A percentile compares a stretch with the other conserved stretches of the same genome.
Conservation (phyloP, 1,140 invertebrate species). For the Meloidogyne exigua region DNA sequence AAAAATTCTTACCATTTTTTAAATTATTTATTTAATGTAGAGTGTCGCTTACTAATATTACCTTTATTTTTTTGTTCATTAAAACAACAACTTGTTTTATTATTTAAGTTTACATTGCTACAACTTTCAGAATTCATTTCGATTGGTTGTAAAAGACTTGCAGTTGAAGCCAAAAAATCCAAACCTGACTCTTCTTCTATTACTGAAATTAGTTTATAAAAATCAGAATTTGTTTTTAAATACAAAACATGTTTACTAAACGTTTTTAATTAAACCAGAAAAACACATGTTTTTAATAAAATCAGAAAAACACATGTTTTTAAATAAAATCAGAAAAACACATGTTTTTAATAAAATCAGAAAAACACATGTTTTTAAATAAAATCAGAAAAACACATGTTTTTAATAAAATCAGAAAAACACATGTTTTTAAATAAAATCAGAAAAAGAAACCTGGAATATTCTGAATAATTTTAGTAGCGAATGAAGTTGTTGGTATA, state of each 20-base stretch:
- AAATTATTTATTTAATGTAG: neutral
- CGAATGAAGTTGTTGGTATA: neutral
- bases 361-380: too few species aligned
- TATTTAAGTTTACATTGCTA: neutral
- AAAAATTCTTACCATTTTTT: neutral
- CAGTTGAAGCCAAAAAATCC: conserved; percentile 36
- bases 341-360: too few species aligned
- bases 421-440: too few species aligned
- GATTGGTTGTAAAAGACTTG: conserved; percentile 26
- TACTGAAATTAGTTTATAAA: neutral
- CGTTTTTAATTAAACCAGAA: too few species aligned
- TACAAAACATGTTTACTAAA: too few species aligned
- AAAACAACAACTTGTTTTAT: neutral
- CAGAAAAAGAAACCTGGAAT: neutral
- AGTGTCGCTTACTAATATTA: neutral
- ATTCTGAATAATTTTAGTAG: neutral
- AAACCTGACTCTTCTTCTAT: conserved; percentile 18
- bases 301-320: too few species aligned
- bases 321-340: too few species aligned
- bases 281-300: too few species aligned
- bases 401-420: too few species aligned
- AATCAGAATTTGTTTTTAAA: neutral
- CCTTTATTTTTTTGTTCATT: neutral
- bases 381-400: too few species aligned
- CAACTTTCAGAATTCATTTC: neutral